Evolutionary conservation across 1,140 invertebrate species (phyloP), one percentile per base, ranked within the genome.

Genomic region (Melipona quadrifasciata): DNA sequence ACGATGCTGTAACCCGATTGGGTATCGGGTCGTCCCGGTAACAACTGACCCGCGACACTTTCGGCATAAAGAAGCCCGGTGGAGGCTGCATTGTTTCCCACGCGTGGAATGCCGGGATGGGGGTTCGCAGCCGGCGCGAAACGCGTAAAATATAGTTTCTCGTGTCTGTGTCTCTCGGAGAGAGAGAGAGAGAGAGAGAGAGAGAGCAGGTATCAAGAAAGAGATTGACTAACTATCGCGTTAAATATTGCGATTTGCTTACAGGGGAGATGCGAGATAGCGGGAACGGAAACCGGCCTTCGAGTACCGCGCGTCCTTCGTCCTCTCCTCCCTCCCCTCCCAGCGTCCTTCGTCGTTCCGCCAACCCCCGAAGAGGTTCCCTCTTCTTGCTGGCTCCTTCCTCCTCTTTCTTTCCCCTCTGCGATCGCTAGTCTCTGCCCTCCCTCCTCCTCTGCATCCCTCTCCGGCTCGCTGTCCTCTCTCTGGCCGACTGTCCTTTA

Each of bases 211-310:
- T 71, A 84, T 84, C 82, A 84, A 79, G 82, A 79, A 84, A 84
- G 87, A 80, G 87, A 80, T 86, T 84, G 88, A 90, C 91, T 92
- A 92, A 93, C 92, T 92, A 92, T 93, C 91, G 91, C 92, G 92
- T 93, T 93, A 92, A 93, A 93, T 93, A 93, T 93, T 92, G 93
- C 91, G 88, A 93, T 93, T 93, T 93, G 91, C 90, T 91, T 91
- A 82, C 73, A 39, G 61, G n/a, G 58, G n/a, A 80, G 79, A 82
- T 75, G 78, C 64, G 79, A 82, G 84, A 85, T 85, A 85, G 79
- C 79, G 76, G 51, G 65, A 51, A 57, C 58, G 58, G 82, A 71
- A 81, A 82, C 72, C 80, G 72, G 73, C 80, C 84, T 64, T n/a
- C 64, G 17, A 47, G 39, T 6, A 8, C 6, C 6, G 70, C 71